Evolutionary conservation across 2,888 invertebrate genomes (phyloP), one percentile per base, ranked within the genome.

Genomic region (Gnatocerus cornutus): DNA sequence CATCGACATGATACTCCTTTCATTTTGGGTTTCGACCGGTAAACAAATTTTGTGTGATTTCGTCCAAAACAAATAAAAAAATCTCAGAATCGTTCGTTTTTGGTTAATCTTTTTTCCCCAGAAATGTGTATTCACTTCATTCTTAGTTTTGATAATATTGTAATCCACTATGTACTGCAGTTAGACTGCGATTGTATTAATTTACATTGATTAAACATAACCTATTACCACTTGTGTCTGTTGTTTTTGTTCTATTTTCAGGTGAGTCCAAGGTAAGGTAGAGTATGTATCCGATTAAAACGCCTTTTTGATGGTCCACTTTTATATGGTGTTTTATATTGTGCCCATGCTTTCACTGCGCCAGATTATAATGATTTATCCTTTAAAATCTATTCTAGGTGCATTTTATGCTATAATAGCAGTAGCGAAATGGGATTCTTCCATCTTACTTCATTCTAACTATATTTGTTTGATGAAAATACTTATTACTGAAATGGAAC

Each of bases 181-280:
- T 75, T 74, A 58, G 69, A 76, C 73, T 77, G 77, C 74, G 68
- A 71, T 71, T 80, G 80, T 80, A 79, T 70, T 67, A 62, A 67
- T 70, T 70, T 66, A 48, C 53, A 52, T 67, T 76, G 74, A 77
- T 79, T 79, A 78, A 79, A 80, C 71, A 76, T 79, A 79, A 78
- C 75, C 76, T 73, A 76, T 73, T 74, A 77, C 73, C 74, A 73
- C 76, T 74, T 77, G 75, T 76, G 77, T 77, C 75, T 79, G 77
- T 78, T 78, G 74, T 78, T 79, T 79, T 74, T 78, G 73, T 75
- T 78, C 68, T 76, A 73, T 78, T 78, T 76, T 69, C 76, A 77
- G 77, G 71, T 76, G 62, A 48, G 59, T 29, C 71, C 71, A 56
- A n/a, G 41, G n/a, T 12, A 69, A 74, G 75, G 75, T 73, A 74